These are phyloP conservation scores for Camponotus pennsylvanicus DNA, from an alignment of 1,140 invertebrate species.

Conservation along the genomic window DNA sequence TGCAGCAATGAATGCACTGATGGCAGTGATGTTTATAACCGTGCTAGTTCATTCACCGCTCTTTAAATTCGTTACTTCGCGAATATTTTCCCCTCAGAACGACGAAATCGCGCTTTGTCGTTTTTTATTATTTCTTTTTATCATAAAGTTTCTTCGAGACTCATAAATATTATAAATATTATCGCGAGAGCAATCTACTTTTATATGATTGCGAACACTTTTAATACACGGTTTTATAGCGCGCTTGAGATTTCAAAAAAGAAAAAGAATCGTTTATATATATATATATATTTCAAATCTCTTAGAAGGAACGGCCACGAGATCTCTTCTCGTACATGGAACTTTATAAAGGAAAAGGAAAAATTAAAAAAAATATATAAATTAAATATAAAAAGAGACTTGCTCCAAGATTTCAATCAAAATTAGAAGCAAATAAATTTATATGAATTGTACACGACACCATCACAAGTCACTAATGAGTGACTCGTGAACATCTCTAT, in stretches of 20 bases:
- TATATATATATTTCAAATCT: slow-evolving; percentile 5
- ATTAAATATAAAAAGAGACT: neutral
- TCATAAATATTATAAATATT: neutral
- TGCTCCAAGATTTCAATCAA: neutral
- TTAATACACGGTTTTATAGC: neutral
- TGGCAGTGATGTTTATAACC: slow-evolving; percentile 14
- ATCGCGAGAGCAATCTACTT: neutral
- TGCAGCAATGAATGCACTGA: neutral
- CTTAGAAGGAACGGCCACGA: neutral
- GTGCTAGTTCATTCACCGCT: slow-evolving; percentile 3
- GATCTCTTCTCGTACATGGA: neutral
- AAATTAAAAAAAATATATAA: neutral
- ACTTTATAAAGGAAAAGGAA: neutral
- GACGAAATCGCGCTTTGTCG: neutral
- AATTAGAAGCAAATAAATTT: neutral
- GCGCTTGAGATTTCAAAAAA: neutral
- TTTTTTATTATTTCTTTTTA: neutral
- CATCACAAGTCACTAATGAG: neutral
- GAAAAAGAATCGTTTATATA: neutral
- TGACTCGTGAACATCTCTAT: neutral
- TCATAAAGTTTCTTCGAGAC: slow-evolving; percentile 16
- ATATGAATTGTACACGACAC: neutral
- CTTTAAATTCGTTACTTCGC: slow-evolving; percentile 39
- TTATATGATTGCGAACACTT: neutral
- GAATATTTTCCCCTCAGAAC: slow-evolving; percentile 13